Base-by-base conservation (phyloP, 2,888 invertebrate genomes). In the Drosophila monieri region DNA sequence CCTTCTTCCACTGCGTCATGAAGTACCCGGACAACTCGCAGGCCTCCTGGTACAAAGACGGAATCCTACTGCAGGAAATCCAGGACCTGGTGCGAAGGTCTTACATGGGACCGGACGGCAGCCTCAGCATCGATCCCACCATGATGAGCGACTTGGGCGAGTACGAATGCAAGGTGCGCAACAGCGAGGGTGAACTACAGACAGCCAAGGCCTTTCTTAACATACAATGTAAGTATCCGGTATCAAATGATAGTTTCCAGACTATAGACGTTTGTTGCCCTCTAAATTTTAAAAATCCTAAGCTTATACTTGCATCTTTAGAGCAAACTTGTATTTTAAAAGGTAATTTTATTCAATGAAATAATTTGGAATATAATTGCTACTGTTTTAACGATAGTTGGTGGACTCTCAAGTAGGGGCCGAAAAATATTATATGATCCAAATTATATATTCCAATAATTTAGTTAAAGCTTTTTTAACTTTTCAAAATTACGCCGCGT, bases 161-260 rank as follows among this genome's bases (percentile, higher is more conserved):
- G 92, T 98, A 96, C 92, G 94, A 95, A 88, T 98, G 98, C 91
- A 95, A 95, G 88, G 97, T 97, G 73, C 94, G 94, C 58, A 90
- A 84, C 73, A 95, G 95, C 85, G 94, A 94, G 72, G 96, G 95
- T 12, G 95, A 95, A 80, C 93, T 94, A 70, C 97, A 97, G 92
- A 94, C 94, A 69, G 97, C 97, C 53, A 94, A 94, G 74, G 98
- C 97, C 66, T 97, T 94, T 92, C 94, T 98, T 77, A 97, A 98
- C 91, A 97, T 98, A 72, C 97, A 97, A 92, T 98, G 98, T 98
- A 91, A 95, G 96, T 93, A 21, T 5, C 12, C 32, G 10, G 32
- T 4, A 32, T 10, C 0, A 32, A 32, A 32, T 30, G 3, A 10
- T 21, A 21, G 4, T 27, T 27, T 27, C 25, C 8, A 21, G 4